Evolutionary conservation across 2,113 vertebrate genomes (phyloP).

Genomic region (Grammomys dolichurus): DNA sequence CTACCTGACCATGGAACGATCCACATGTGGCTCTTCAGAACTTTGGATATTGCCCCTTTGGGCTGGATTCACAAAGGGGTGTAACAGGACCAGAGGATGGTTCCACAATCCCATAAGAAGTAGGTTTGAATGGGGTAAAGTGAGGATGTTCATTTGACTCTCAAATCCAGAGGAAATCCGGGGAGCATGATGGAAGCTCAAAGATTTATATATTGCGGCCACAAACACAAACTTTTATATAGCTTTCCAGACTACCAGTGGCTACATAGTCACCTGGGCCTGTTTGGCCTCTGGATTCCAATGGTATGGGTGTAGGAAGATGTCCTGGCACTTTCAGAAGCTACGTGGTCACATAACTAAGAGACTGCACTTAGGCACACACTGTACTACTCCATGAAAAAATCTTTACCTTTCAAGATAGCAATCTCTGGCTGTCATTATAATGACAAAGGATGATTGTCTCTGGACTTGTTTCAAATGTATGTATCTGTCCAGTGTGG

Average conservation of each 20-base stretch:
- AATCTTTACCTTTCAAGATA: conserved; percentile 48
- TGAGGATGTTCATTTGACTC: conserved; percentile 49
- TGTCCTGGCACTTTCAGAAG: background rate
- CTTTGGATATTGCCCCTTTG: background rate
- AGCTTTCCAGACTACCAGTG: background rate
- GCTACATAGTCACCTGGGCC: background rate
- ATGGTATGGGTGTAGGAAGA: background rate
- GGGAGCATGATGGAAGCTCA: background rate
- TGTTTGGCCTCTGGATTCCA: background rate
- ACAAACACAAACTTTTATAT: conserved; percentile 1
- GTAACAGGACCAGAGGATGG: background rate
- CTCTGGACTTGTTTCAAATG: background rate
- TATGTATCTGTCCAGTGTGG: background rate
- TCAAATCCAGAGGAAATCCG: conserved; percentile 52
- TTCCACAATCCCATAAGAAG: background rate
- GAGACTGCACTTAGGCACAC: background rate
- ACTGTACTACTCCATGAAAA: background rate
- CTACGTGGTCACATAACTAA: background rate
- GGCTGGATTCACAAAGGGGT: background rate
- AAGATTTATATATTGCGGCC: conserved; percentile 57
- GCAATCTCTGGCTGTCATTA: background rate
- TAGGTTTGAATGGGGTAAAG: background rate
- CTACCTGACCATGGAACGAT: background rate
- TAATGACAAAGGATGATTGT: conserved; percentile 13
- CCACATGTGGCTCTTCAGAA: background rate